These are phyloP conservation scores for Tachysurus vachellii DNA, from an alignment of 2,113 vertebrate species.

Conservation along the genomic window DNA sequence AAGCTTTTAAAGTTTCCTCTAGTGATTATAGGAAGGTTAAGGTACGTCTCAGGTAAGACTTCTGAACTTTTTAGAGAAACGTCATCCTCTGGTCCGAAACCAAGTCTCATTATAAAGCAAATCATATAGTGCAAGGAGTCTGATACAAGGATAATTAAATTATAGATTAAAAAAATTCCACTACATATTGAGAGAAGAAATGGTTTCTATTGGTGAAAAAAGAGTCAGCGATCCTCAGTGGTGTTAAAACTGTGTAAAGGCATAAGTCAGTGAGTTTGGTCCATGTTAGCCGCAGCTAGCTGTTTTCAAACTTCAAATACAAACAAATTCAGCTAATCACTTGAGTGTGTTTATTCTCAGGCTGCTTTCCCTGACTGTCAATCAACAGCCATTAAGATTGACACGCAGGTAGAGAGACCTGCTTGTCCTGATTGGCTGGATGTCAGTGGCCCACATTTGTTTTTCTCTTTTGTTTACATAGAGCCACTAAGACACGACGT, in stretches of 20 bases:
- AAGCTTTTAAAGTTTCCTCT: not conserved
- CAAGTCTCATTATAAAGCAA: constrained; percentile 8
- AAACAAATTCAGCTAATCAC: not conserved
- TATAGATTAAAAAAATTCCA: not conserved
- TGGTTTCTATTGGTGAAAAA: not conserved
- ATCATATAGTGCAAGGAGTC: not conserved
- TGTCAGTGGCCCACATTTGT: not conserved
- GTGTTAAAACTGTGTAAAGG: not conserved
- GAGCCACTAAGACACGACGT: not conserved
- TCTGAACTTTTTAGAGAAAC: not conserved
- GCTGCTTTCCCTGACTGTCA: not conserved
- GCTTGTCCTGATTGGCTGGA: not conserved
- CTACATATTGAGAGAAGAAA: not conserved
- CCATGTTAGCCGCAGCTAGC: not conserved
- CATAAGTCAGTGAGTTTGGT: not conserved
- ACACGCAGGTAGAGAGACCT: not conserved
- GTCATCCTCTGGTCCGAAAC: not conserved
- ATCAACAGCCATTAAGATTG: not conserved
- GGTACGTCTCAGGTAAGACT: not conserved
- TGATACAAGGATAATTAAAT: not conserved
- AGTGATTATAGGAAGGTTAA: not conserved
- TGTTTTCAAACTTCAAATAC: not conserved
- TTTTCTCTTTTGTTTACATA: not conserved
- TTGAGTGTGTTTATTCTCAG: not conserved
- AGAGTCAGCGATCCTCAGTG: not conserved